Percentiles rank a stretch among this genome's conserved stretches.
Evolutionary conservation across 2,888 invertebrate genomes (phyloP).

Genomic region (Stomorhina lunata): DNA sequence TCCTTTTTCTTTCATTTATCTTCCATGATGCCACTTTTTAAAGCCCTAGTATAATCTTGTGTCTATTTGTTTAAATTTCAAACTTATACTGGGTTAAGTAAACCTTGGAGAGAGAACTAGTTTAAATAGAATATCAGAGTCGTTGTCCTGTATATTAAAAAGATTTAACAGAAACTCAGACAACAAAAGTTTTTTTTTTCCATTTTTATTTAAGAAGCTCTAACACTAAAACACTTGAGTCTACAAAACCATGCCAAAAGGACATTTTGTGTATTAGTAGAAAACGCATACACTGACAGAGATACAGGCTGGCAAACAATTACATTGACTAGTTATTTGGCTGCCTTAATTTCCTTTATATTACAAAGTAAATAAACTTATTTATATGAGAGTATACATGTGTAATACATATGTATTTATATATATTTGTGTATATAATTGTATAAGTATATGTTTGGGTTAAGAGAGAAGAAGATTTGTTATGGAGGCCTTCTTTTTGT

Average conservation of each 20-base stretch:
- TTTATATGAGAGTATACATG: neutral
- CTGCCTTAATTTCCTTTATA: conserved; percentile 21
- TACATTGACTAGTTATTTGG: conserved; percentile 31
- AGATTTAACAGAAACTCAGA: conserved; percentile 27
- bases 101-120: conserved; percentile 39
- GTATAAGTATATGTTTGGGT: neutral
- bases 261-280: no score
- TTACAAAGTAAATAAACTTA: neutral
- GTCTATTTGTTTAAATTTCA: conserved; percentile 39
- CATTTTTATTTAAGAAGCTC: no score
- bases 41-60: conserved; percentile 9
- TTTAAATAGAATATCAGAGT: neutral
- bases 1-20: no score
- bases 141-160: conserved; percentile 18
- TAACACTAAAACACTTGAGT: neutral
- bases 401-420: neutral
- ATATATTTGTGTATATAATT: neutral
- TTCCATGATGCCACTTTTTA: no score
- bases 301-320: neutral
- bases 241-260: neutral
- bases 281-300: neutral
- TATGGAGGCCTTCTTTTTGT: no score
- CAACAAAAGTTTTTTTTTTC: conserved; percentile 21
- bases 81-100: conserved; percentile 54
- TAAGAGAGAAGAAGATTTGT: no score